These are phyloP conservation scores for Liopterus haemorrhoidalis DNA, from an alignment of 2,888 invertebrate genomes.

Conservation along the genomic window DNA sequence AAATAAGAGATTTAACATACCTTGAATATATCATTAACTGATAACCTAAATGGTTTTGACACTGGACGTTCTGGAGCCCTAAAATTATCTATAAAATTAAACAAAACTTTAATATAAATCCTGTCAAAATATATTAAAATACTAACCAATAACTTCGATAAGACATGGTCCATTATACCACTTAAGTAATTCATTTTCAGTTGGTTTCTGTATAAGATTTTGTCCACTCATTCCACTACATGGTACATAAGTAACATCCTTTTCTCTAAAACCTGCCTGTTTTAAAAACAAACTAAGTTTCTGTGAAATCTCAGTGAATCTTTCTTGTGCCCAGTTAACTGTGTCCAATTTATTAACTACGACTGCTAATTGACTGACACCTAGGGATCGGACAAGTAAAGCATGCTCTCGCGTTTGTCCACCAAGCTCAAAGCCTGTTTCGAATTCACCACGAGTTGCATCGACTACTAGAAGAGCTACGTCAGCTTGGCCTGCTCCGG, in stretches of 20 bases:
- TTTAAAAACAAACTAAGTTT: conserved; percentile 79
- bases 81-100: conserved; percentile 61
- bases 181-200: conserved; percentile 55
- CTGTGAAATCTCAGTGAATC: conserved; percentile 82
- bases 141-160: conserved; percentile 72
- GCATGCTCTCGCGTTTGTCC: conserved; percentile 98
- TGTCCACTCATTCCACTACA: conserved; percentile 96
- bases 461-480: conserved; percentile 95
- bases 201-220: conserved; percentile 70
- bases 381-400: conserved; percentile 78
- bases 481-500: conserved; percentile 96
- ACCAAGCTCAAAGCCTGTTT: conserved; percentile 96
- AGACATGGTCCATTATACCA: conserved; percentile 85
- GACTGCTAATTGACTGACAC: conserved; percentile 89
- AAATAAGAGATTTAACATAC: conserved; percentile 76
- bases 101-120: conserved; percentile 8
- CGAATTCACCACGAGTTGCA: conserved; percentile 94
- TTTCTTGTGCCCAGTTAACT: conserved; percentile 82
- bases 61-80: conserved; percentile 82
- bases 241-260: conserved; percentile 83
- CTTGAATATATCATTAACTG: conserved; percentile 93
- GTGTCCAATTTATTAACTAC: conserved; percentile 98
- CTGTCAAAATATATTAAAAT: conserved; percentile 9
- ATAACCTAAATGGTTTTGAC: conserved; percentile 81
- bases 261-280: conserved; percentile 86